A percentile compares a stretch with the other conserved stretches of the same genome.
Conservation (phyloP, 2,888 invertebrate genomes). For the Sipha maydis region DNA sequence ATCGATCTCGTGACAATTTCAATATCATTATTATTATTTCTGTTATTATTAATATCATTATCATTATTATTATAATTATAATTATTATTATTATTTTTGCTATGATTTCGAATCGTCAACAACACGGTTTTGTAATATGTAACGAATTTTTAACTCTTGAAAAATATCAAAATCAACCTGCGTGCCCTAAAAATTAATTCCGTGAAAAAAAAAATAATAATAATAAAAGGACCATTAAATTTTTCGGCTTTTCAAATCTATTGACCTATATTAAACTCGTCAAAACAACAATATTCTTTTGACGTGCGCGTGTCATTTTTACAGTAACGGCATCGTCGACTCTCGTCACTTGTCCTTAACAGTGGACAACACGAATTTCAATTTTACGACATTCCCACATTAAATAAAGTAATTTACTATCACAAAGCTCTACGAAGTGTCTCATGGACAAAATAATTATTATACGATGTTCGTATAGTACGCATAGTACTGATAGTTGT, state of each 20-base stretch:
- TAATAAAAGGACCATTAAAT: background rate
- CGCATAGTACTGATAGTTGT: background rate
- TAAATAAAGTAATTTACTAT: background rate
- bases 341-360: background rate
- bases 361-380: background rate
- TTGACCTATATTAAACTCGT: background rate
- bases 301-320: background rate
- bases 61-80: background rate
- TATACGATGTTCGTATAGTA: background rate
- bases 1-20: no score
- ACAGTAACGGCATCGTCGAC: background rate
- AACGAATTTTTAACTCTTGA: background rate
- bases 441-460: background rate
- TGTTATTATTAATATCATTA: background rate
- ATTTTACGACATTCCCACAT: background rate
- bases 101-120: background rate
- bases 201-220: background rate
- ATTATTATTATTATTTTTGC: background rate
- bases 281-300: background rate
- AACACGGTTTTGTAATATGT: background rate
- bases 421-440: background rate
- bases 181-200: background rate
- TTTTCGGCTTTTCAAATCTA: background rate
- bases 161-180: constrained; percentile 29
- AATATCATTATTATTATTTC: no score